Evolutionary conservation across 2,113 vertebrate genomes (phyloP).

Genomic region (Mystacornis crossleyi): DNA sequence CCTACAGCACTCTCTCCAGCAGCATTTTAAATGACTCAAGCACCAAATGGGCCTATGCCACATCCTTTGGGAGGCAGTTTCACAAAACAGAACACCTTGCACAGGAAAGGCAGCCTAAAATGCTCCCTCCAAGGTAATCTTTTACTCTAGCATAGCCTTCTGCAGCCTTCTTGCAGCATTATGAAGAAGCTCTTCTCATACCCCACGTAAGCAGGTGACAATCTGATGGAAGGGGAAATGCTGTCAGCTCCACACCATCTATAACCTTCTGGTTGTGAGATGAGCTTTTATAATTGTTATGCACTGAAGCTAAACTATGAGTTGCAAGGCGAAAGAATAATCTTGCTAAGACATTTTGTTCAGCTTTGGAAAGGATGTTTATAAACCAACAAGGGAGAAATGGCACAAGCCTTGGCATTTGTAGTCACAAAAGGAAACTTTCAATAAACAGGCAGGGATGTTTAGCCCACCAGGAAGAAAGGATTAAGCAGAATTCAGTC

Average conservation of each 20-base stretch:
- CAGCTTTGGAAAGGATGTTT: neutral
- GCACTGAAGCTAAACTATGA: neutral
- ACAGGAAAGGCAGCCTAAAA: neutral
- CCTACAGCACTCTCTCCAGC: neutral
- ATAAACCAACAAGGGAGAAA: neutral
- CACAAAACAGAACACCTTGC: neutral
- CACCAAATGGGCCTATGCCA: rapidly evolving
- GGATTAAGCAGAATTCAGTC: neutral
- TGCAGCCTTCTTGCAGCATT: neutral
- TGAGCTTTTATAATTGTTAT: neutral
- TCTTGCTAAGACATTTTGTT: neutral
- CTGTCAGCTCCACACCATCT: neutral
- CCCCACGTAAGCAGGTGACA: neutral
- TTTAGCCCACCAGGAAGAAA: neutral
- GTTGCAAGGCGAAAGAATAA: neutral
- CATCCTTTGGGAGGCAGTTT: neutral
- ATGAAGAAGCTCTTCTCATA: neutral
- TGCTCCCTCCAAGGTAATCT: neutral
- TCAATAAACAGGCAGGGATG: neutral
- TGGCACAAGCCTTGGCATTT: neutral
- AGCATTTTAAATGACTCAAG: neutral
- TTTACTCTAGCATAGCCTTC: neutral
- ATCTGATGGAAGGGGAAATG: neutral
- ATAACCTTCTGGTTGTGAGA: neutral
- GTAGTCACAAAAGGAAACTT: neutral